Evolutionary conservation across 2,113 vertebrate genomes (phyloP), one percentile per base, ranked within the genome.

Genomic region (Pelusios castaneus): DNA sequence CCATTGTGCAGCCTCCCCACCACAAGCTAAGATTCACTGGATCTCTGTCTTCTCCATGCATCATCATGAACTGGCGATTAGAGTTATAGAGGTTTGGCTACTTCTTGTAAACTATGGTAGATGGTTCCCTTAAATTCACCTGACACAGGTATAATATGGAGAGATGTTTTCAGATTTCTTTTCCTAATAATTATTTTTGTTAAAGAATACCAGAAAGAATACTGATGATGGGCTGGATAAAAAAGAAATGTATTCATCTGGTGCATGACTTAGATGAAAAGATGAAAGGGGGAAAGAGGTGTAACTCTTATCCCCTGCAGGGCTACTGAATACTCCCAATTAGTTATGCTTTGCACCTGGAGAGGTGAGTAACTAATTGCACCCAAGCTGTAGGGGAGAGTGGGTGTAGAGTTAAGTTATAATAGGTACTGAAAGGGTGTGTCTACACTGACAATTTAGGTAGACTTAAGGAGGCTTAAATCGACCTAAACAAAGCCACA

Each of bases 121-220:
- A 92, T 93, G 25, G 3, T 80, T 94, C 63, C 70, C 22, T 27
- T 76, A 89, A 91, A 73, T 91, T 86, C 86, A 88, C 84, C n/a
- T 10, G 73, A 13, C 6, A 82, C 84, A 49, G 56, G 2, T 90
- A 29, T 84, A 79, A 67, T 73, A 54, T 63, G 41, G 81, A 56
- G 56, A 73, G 6, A 5, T 93, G 54, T 51, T n/a, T 84, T 88
- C 34, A 58, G 7, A 63, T 63, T 34, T 63, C 22, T 92, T 89
- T 75, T 84, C 91, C 83, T 86, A 45, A 19, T 92, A 89, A 97
- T 91, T 84, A 63, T 38, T 38, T 75, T 13, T 41, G 12, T 87
- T 87, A 82, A 25, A 58, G 27, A 58, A 58, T 58, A 58, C 58
- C 29, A 60, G 29, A 34, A 31, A 6, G 6, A 16, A 8, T 13